These are phyloP conservation scores for Spialia ferax DNA, from an alignment of 2,888 invertebrate species.

Conservation along the genomic window DNA sequence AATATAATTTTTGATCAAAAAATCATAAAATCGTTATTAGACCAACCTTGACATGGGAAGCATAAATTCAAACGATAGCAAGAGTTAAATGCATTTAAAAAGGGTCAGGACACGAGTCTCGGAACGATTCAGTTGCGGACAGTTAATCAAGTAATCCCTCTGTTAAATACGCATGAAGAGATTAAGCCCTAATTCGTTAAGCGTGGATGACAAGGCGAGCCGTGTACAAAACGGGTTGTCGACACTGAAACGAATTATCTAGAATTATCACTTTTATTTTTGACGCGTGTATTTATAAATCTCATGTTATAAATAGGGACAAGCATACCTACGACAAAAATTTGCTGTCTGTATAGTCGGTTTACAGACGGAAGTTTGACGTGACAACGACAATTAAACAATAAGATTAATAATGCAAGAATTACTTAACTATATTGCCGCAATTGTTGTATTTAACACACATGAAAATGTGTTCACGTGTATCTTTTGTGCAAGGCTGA, in stretches of 20 bases:
- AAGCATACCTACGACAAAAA: too few relatives aligned
- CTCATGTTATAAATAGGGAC: too few relatives aligned
- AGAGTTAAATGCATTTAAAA: conserved; percentile 34
- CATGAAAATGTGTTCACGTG: too few relatives aligned
- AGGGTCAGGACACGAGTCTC: conserved; percentile 11
- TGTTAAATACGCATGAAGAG: conserved; percentile 69
- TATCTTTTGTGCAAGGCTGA: too few relatives aligned
- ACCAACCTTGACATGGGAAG: neutral
- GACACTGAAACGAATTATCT: neutral
- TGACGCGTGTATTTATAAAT: too few relatives aligned
- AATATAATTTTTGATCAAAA: neutral
- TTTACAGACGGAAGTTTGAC: too few relatives aligned
- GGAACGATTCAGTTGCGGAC: conserved; percentile 34
- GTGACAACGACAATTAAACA: too few relatives aligned
- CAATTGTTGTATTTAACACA: too few relatives aligned
- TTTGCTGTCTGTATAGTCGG: too few relatives aligned
- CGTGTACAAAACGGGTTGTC: conserved; percentile 37
- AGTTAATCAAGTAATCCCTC: conserved; percentile 66
- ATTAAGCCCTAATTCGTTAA: conserved; percentile 65
- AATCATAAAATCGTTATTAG: neutral
- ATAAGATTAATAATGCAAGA: too few relatives aligned
- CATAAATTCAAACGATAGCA: neutral
- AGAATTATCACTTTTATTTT: neutral
- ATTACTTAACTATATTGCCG: too few relatives aligned
- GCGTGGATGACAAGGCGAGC: conserved; percentile 53